Conservation (phyloP, 1,140 invertebrate genomes). For the Cepaea nemoralis region DNA sequence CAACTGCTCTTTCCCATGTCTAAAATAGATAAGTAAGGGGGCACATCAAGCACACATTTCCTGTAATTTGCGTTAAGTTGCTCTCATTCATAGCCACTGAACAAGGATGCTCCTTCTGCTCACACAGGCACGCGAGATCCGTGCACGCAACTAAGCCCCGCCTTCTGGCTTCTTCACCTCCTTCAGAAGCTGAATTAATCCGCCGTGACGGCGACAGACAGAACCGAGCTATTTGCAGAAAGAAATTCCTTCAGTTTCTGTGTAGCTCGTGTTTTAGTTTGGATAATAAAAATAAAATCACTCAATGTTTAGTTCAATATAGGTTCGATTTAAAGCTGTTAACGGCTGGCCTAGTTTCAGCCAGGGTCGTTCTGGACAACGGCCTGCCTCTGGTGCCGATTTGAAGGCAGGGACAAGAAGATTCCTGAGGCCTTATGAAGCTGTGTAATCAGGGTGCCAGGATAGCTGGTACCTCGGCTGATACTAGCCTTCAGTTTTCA, state of each 20-base stretch:
- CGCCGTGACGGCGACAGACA: not conserved
- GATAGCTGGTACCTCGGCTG: not conserved
- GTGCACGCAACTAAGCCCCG: not conserved
- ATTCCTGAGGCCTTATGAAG: not conserved
- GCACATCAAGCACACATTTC: not conserved
- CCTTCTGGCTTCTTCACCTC: conserved; percentile 18
- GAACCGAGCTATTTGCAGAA: not conserved
- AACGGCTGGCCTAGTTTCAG: not conserved
- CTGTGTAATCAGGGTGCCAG: not conserved
- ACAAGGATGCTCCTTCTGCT: not conserved
- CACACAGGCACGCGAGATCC: not conserved
- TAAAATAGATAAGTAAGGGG: not conserved
- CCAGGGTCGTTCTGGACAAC: not conserved
- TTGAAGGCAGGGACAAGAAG: not conserved
- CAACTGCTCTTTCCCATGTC: not conserved
- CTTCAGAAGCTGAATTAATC: conserved; percentile 8
- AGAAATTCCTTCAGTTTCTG: not conserved
- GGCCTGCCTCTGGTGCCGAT: not conserved
- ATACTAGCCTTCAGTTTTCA: not conserved
- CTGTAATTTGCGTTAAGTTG: not conserved
- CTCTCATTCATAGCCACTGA: not conserved
- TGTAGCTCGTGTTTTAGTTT: conserved; percentile 4
- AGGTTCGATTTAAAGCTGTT: not conserved
- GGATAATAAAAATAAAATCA: not conserved
- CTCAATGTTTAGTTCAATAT: not conserved